phyloP scores from a whole-genome alignment of 2,113 vertebrate species.

The Castor canadensis region DNA sequence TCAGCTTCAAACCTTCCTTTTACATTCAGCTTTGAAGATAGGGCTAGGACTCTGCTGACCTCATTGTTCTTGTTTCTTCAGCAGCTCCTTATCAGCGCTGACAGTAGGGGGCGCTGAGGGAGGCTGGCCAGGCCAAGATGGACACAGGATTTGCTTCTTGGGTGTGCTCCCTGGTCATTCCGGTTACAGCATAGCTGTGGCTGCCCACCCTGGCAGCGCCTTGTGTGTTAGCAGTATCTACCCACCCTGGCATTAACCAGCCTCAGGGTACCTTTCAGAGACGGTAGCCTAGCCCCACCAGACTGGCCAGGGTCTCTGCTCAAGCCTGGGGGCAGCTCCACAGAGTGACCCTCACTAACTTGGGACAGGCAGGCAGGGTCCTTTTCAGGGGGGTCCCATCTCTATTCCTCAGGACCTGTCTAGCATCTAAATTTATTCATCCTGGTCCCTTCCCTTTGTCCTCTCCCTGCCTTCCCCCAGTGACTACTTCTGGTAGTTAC shows the following conservation, averaged over 20 bases:
- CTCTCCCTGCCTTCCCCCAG: neutral
- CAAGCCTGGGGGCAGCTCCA: neutral
- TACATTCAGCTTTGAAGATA: neutral
- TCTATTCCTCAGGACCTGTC: neutral
- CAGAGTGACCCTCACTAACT: neutral
- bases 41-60: neutral
- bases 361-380: rapidly evolving
- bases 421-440: neutral
- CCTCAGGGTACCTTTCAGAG: neutral
- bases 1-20: neutral
- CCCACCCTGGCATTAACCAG: neutral
- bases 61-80: neutral
- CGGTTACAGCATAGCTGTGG: neutral
- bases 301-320: rapidly evolving
- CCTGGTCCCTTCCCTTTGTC: neutral
- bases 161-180: neutral
- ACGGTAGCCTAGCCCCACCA: neutral
- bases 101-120: neutral
- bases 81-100: neutral
- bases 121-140: neutral
- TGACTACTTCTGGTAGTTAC: neutral
- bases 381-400: neutral
- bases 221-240: too few relatives aligned
- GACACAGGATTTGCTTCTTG: neutral
- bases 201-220: neutral